These are phyloP conservation scores for Pterostichus madidus DNA, from an alignment of 2,888 invertebrate species.

Conservation along the genomic window DNA sequence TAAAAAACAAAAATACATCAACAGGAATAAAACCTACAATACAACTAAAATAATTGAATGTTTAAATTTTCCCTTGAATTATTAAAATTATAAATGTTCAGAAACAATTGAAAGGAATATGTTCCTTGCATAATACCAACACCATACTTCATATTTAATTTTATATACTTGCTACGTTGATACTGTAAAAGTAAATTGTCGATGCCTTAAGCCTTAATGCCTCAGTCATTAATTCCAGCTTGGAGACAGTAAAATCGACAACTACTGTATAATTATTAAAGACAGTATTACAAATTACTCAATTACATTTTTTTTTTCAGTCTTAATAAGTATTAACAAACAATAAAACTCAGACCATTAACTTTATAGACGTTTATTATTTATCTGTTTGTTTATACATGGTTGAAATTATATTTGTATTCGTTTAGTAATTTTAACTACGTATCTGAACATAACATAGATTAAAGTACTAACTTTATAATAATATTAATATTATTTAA, in stretches of 20 bases:
- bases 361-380: constrained; percentile 41
- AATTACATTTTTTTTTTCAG: constrained; percentile 42
- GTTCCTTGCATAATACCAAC: no score
- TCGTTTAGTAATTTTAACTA: neutral
- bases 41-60: no score
- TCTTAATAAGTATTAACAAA: constrained; percentile 44
- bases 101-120: no score
- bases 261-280: constrained; percentile 48
- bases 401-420: constrained; percentile 36
- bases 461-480: no score
- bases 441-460: no score
- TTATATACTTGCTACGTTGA: neutral
- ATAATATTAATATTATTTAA: no score
- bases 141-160: no score
- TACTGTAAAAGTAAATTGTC: constrained; percentile 24
- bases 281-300: constrained; percentile 48
- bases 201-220: constrained; percentile 26
- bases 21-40: no score
- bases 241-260: constrained; percentile 36
- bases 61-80: no score
- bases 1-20: no score
- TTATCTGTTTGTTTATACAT: constrained; percentile 14
- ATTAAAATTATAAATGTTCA: no score
- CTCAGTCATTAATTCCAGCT: constrained; percentile 34
- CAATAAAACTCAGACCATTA: constrained; percentile 43